Evolutionary conservation across 1,140 invertebrate species (phyloP).

Genomic region (Andricus grossulariae): DNA sequence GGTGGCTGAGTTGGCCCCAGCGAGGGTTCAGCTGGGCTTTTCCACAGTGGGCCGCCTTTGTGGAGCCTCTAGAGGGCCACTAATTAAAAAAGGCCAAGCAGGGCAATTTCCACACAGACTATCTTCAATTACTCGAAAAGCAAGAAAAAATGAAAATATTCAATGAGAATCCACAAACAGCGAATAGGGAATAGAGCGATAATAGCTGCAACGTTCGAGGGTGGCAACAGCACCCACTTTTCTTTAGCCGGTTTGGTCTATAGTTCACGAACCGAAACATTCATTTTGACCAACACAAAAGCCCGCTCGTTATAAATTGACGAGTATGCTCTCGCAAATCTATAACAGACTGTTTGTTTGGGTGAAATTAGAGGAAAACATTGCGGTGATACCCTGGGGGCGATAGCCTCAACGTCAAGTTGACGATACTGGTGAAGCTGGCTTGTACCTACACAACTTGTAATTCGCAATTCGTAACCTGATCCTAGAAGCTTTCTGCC

Average conservation of each 20-base stretch:
- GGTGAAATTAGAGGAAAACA: constrained; percentile 63
- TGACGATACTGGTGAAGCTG: background rate
- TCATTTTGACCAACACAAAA: constrained; percentile 55
- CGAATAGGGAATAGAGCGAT: background rate
- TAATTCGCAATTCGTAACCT: background rate
- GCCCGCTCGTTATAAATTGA: constrained; percentile 56
- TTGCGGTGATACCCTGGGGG: constrained; percentile 45
- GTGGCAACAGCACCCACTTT: constrained; percentile 2
- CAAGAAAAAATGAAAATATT: background rate
- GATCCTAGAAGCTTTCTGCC: constrained; percentile 5
- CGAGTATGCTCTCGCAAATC: constrained; percentile 48
- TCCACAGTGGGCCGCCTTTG: too few relatives aligned
- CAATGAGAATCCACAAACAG: constrained; percentile 16
- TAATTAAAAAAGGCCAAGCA: too few relatives aligned
- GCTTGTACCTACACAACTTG: background rate
- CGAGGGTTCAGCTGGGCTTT: too few relatives aligned
- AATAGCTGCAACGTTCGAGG: background rate
- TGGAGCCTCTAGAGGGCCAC: too few relatives aligned
- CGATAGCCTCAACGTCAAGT: constrained; percentile 12
- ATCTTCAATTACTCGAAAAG: background rate
- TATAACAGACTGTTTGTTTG: constrained; percentile 60
- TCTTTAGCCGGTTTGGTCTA: background rate
- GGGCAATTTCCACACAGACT: too few relatives aligned
- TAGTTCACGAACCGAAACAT: background rate
- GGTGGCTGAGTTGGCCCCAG: too few relatives aligned